phyloP scores from a whole-genome alignment of 2,113 vertebrate species.

The Oncorhynchus clarkii region DNA sequence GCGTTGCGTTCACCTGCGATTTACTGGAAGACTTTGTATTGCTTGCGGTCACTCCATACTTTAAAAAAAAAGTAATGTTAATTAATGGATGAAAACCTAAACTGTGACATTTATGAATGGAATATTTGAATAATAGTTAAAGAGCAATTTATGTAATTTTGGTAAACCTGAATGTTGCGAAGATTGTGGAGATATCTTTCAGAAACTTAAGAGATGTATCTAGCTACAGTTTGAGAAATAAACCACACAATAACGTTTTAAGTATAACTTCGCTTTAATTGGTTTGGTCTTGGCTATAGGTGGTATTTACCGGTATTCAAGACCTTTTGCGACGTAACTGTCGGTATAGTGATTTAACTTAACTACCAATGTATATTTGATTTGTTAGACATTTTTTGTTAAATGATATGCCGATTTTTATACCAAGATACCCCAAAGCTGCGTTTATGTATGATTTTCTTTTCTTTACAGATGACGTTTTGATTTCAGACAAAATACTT shows the following conservation, averaged over 20 bases:
- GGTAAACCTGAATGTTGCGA: slow-evolving; percentile 2
- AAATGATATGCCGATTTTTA: slow-evolving; percentile 29
- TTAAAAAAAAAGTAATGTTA: slow-evolving; percentile 30
- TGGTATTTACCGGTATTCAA: not conserved
- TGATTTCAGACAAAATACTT: slow-evolving; percentile 43
- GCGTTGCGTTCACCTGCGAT: slow-evolving; percentile 78
- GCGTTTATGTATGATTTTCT: slow-evolving; percentile 63
- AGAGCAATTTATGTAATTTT: slow-evolving; percentile 12
- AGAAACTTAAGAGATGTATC: not conserved
- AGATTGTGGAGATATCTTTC: not conserved
- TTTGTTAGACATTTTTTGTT: slow-evolving; percentile 49
- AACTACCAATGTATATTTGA: too few relatives aligned
- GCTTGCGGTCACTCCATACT: slow-evolving; percentile 65
- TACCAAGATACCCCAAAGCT: slow-evolving; percentile 40
- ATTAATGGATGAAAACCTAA: slow-evolving; percentile 24
- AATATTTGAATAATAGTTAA: slow-evolving; percentile 23
- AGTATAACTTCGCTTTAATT: slow-evolving; percentile 18
- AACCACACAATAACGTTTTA: slow-evolving; percentile 18
- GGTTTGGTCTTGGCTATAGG: slow-evolving; percentile 29
- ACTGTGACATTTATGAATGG: slow-evolving; percentile 22
- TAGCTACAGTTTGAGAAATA: slow-evolving; percentile 4
- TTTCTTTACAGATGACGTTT: slow-evolving; percentile 52
- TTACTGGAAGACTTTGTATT: slow-evolving; percentile 74
- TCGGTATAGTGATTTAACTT: slow-evolving; percentile 38
- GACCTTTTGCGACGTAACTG: slow-evolving; percentile 41